Percentiles rank a stretch among this genome's conserved stretches.
These are phyloP conservation scores for Ephydatia muelleri DNA, from an alignment of 37 sponge, comb jelly and placozoan genomes.

Conservation along the genomic window DNA sequence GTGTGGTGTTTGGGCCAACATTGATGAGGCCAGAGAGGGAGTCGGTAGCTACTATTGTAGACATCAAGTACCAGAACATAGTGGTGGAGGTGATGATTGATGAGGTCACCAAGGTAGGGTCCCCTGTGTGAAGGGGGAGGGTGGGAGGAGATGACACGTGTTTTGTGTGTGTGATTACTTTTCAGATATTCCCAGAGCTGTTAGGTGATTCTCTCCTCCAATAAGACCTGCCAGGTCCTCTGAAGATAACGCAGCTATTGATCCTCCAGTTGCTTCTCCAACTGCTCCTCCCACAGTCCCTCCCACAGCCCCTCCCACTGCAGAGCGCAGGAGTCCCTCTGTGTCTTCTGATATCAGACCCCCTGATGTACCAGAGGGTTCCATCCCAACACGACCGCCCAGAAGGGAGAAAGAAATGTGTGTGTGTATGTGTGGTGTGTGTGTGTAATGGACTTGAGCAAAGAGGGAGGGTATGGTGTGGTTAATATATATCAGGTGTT, in stretches of 20 bases:
- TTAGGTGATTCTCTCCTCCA: not conserved
- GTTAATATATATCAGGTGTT: too few relatives aligned
- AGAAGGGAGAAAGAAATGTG: constrained; percentile 8
- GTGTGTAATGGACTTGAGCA: too few relatives aligned
- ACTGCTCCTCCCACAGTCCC: too few relatives aligned
- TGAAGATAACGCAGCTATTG: not conserved
- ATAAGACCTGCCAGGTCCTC: constrained; percentile 6
- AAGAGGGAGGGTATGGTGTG: too few relatives aligned
- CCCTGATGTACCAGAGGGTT: not conserved
- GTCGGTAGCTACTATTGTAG: constrained; percentile 88
- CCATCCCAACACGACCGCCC: not conserved
- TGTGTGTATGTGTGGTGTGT: not conserved
- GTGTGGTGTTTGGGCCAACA: constrained; percentile 96
- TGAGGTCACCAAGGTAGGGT: constrained; percentile 51
- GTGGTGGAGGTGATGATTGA: constrained; percentile 86
- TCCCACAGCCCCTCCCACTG: not conserved
- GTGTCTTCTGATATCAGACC: not conserved
- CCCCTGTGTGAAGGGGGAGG: not conserved
- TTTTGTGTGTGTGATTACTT: not conserved
- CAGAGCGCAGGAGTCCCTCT: not conserved
- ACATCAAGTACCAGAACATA: constrained; percentile 95
- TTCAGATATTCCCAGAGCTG: constrained; percentile 9
- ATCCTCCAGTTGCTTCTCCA: too few relatives aligned
- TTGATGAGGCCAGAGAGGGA: constrained; percentile 92
- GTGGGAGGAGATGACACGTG: constrained; percentile 2